phyloP scores from a whole-genome alignment of 92 coral and sea anemone species.

The Epizoanthus fatuus region DNA sequence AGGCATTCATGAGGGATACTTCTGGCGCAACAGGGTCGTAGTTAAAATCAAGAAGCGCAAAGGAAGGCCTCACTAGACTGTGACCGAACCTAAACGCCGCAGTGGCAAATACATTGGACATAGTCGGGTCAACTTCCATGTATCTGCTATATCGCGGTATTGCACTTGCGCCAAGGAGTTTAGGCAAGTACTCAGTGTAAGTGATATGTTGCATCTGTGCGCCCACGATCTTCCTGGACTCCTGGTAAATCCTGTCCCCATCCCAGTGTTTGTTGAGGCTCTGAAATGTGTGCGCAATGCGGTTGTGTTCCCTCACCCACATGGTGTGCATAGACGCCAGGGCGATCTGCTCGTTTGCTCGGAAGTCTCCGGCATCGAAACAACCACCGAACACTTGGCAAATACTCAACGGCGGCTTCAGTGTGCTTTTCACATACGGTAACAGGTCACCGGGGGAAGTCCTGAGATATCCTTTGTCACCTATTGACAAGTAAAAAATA shows the following conservation, averaged over 20 bases:
- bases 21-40: constrained; percentile 90
- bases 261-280: constrained; percentile 84
- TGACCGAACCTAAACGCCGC: constrained; percentile 98
- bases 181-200: constrained; percentile 86
- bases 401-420: constrained; percentile 90
- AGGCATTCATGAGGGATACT: constrained; percentile 84
- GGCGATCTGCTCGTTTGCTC: constrained; percentile 97
- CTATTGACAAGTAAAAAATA: constrained; percentile 42
- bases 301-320: constrained; percentile 96
- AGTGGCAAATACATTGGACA: constrained; percentile 89
- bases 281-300: constrained; percentile 79
- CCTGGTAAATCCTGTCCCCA: constrained; percentile 83
- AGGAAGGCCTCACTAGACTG: constrained; percentile 89
- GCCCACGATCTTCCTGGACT: constrained; percentile 94
- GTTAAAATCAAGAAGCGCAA: constrained; percentile 84
- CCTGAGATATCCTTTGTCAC: constrained; percentile 71
- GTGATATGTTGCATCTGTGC: constrained; percentile 96
- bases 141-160: constrained; percentile 83
- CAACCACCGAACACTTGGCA: constrained; percentile 96
- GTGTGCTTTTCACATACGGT: constrained; percentile 81
- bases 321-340: constrained; percentile 96
- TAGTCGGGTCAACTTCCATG: constrained; percentile 83
- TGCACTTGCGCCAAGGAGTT: constrained; percentile 79
- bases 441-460: constrained; percentile 77
- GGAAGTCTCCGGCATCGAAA: constrained; percentile 96